Conservation (phyloP, 2,888 invertebrate species). For the Sarcophaga subvicina region DNA sequence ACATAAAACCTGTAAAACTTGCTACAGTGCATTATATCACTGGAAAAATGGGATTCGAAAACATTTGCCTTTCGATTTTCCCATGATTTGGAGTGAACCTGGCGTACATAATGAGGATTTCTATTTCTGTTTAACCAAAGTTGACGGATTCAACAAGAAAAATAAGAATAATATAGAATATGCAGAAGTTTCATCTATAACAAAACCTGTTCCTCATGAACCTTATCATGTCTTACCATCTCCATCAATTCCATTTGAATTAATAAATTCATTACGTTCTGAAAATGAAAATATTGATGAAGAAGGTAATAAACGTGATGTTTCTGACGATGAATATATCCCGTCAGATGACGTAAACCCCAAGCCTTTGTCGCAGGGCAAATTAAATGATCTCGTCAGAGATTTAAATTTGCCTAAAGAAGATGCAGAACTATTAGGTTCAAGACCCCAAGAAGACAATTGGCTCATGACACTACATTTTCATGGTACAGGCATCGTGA, state of each 20-base stretch:
- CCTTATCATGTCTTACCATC: not conserved
- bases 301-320: too few species aligned
- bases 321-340: too few species aligned
- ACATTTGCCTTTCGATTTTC: not conserved
- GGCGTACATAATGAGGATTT: not conserved
- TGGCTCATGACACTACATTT: constrained; percentile 1
- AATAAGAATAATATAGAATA: not conserved
- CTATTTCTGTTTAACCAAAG: not conserved
- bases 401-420: not conserved
- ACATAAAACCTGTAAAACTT: too few species aligned
- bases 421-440: not conserved
- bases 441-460: not conserved
- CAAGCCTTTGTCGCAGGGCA: too few species aligned
- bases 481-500: constrained; percentile 26
- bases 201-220: not conserved
- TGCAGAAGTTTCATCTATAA: not conserved
- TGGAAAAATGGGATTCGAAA: not conserved
- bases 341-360: too few species aligned
- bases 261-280: too few species aligned
- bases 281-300: too few species aligned
- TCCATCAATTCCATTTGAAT: not conserved
- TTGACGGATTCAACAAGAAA: not conserved
- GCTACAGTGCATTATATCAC: too few species aligned
- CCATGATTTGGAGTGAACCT: not conserved
- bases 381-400: too few species aligned